These are phyloP conservation scores for Drosophila sucinea DNA, from an alignment of 1,140 invertebrate species.

Conservation along the genomic window DNA sequence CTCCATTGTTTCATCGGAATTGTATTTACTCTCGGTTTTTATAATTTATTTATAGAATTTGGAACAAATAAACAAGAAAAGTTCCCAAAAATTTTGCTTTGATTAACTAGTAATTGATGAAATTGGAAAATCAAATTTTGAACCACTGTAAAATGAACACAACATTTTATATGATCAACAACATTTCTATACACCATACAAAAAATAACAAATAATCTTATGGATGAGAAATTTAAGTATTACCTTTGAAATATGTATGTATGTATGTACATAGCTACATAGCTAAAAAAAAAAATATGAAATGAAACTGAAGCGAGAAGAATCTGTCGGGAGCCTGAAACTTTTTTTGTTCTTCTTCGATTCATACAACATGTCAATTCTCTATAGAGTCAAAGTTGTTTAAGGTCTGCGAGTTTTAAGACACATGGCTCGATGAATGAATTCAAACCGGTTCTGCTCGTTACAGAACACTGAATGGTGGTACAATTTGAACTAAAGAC, in stretches of 20 bases:
- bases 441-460: background rate
- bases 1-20: constrained; percentile 1
- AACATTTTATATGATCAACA: too few species aligned
- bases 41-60: constrained; percentile 2
- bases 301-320: too few species aligned
- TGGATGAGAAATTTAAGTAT: too few species aligned
- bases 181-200: too few species aligned
- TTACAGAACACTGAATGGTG: background rate
- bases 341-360: too few species aligned
- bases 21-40: constrained; percentile 8
- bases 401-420: background rate
- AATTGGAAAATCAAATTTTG: background rate
- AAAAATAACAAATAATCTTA: background rate
- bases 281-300: too few species aligned
- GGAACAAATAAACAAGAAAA: constrained; percentile 4
- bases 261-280: too few species aligned
- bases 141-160: too few species aligned
- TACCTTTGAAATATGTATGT: too few species aligned
- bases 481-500: background rate
- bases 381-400: background rate
- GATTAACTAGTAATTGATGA: constrained; percentile 8
- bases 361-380: too few species aligned
- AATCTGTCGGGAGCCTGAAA: too few species aligned
- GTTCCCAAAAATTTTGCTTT: background rate
- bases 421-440: background rate